Conservation (phyloP, 2,888 invertebrate genomes). For the Microctonus hyperodae region DNA sequence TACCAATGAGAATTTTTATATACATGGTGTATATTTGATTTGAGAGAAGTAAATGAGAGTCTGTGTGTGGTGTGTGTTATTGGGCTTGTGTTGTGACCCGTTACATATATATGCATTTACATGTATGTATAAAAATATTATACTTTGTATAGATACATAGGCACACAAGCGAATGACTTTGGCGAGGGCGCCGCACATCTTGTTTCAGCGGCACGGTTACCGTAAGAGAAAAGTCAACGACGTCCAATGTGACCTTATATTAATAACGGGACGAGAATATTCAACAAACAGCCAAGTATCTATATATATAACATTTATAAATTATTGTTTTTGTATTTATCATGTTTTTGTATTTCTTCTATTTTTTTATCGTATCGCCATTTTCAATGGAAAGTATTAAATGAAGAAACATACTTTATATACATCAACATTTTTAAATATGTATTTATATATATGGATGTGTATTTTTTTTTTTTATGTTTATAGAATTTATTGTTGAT, state of each 20-base stretch:
- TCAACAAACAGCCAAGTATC: background rate
- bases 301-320: background rate
- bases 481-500: no score
- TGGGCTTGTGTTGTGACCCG: background rate
- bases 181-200: conserved; percentile 15
- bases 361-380: no score
- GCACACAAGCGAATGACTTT: conserved; percentile 12
- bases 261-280: conserved; percentile 11
- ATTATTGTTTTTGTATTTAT: background rate
- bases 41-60: no score
- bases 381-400: no score
- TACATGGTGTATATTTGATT: no score
- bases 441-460: no score
- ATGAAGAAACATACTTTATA: no score
- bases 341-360: no score
- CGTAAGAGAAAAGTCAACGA: conserved; percentile 27
- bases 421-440: no score
- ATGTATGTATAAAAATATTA: background rate
- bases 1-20: no score
- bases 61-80: no score
- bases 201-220: conserved; percentile 21
- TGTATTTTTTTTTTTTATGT: no score
- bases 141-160: background rate
- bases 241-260: conserved; percentile 23
- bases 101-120: background rate